Evolutionary conservation across 2,113 vertebrate species (phyloP).

Genomic region (Tupaia chinensis): DNA sequence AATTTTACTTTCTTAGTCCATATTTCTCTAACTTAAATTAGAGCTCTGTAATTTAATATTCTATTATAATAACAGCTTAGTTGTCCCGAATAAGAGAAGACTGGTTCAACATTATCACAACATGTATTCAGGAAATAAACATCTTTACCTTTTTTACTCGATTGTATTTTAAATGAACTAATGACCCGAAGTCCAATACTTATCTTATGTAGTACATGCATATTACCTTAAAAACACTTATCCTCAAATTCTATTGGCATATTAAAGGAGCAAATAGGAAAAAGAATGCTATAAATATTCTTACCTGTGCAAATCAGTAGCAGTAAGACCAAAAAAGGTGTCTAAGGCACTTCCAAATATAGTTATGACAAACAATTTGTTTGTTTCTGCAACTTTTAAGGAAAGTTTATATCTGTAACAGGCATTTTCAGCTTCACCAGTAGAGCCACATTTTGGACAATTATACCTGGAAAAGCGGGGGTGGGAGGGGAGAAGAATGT

Average conservation of each 20-base stretch:
- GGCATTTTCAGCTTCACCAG: constrained; percentile 80
- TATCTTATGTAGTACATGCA: constrained; percentile 47
- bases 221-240: background rate
- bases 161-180: constrained; percentile 44
- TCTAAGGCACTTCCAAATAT: constrained; percentile 91
- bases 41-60: constrained; percentile 35
- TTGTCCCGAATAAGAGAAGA: constrained; percentile 34
- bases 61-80: background rate
- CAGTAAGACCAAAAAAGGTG: constrained; percentile 88
- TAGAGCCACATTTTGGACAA: constrained; percentile 87
- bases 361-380: constrained; percentile 85
- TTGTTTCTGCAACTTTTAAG: constrained; percentile 86
- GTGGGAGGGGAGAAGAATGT: background rate
- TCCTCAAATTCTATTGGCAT: constrained; percentile 15
- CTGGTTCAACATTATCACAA: background rate
- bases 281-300: constrained; percentile 53
- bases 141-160: background rate
- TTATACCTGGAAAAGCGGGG: constrained; percentile 82
- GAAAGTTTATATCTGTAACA: constrained; percentile 89
- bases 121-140: constrained; percentile 51
- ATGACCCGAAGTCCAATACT: background rate
- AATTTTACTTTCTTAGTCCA: constrained; percentile 50
- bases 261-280: background rate
- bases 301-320: constrained; percentile 88
- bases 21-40: constrained; percentile 44